Conservation (phyloP, 2,888 invertebrate genomes). For the Ophion slaviceki region DNA sequence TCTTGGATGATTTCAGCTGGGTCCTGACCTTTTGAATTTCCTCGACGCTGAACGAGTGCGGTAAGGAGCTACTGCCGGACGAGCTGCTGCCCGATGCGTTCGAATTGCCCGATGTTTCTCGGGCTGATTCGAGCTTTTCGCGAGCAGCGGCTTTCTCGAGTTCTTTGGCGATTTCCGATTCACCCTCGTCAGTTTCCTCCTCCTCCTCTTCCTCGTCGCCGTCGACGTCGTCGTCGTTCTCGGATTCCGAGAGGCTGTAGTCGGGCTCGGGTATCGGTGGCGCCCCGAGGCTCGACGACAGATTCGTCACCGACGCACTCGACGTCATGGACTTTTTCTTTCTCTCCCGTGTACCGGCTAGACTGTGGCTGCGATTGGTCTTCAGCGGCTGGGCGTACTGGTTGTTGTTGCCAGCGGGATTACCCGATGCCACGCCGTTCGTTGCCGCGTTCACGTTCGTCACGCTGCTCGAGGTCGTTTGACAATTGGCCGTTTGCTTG, state of each 20-base stretch:
- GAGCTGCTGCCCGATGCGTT: constrained; percentile 87
- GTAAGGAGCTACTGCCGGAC: constrained; percentile 89
- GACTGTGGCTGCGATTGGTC: constrained; percentile 82
- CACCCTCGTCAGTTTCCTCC: constrained; percentile 85
- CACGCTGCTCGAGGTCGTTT: constrained; percentile 70
- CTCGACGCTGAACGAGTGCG: constrained; percentile 94
- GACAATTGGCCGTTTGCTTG: constrained; percentile 76
- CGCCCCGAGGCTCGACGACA: constrained; percentile 78
- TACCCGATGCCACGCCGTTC: constrained; percentile 69
- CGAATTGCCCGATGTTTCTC: constrained; percentile 83
- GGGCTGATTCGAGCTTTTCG: constrained; percentile 81
- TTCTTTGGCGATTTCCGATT: constrained; percentile 84
- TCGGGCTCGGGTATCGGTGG: constrained; percentile 97
- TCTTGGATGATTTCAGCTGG: constrained; percentile 93
- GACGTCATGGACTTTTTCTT: constrained; percentile 82
- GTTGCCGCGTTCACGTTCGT: constrained; percentile 68
- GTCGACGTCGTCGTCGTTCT: constrained; percentile 90
- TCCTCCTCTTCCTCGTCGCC: constrained; percentile 85
- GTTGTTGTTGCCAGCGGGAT: constrained; percentile 78
- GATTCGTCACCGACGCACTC: constrained; percentile 82
- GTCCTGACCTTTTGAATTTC: constrained; percentile 95
- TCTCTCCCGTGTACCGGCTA: constrained; percentile 79
- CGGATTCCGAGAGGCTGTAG: constrained; percentile 95
- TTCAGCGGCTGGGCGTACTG: constrained; percentile 87
- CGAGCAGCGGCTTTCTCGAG: constrained; percentile 85